Percentiles rank a stretch among this genome's conserved stretches.
phyloP scores from a whole-genome alignment of 1,140 invertebrate species.

The Tetramorium simillimum region DNA sequence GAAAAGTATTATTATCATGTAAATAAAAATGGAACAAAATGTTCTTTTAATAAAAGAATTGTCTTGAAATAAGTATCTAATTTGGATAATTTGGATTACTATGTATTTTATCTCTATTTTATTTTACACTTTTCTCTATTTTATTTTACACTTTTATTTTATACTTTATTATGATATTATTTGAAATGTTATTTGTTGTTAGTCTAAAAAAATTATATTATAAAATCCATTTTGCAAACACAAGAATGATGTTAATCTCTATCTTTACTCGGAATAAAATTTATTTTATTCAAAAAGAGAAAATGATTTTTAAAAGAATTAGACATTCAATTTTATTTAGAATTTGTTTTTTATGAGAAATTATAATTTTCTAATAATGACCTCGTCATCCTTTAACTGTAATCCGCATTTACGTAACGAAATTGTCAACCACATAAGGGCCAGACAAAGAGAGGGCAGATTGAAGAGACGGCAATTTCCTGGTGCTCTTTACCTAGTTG shows the following conservation, averaged over 20 bases:
- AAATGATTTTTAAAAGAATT: neutral
- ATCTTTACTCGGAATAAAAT: neutral
- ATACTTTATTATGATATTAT: neutral
- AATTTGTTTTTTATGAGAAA: neutral
- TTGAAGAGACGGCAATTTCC: conserved; percentile 75
- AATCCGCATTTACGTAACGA: conserved; percentile 18
- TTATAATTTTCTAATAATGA: neutral
- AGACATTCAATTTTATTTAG: neutral
- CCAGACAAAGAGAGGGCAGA: conserved; percentile 15
- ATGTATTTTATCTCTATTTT: neutral
- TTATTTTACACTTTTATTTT: neutral
- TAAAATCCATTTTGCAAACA: neutral
- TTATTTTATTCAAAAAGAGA: neutral
- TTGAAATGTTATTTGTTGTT: neutral
- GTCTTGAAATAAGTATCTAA: neutral
- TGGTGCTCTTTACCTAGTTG: conserved; percentile 66
- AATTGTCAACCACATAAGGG: conserved; percentile 66
- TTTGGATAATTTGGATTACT: neutral
- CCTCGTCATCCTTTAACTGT: neutral
- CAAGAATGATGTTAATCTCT: neutral
- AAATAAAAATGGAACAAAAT: neutral
- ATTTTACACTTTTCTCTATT: neutral
- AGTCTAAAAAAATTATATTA: neutral
- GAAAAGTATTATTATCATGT: neutral
- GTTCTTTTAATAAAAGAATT: neutral